Evolutionary conservation across 2,113 vertebrate genomes (phyloP).

Genomic region (Syngnathus typhle): DNA sequence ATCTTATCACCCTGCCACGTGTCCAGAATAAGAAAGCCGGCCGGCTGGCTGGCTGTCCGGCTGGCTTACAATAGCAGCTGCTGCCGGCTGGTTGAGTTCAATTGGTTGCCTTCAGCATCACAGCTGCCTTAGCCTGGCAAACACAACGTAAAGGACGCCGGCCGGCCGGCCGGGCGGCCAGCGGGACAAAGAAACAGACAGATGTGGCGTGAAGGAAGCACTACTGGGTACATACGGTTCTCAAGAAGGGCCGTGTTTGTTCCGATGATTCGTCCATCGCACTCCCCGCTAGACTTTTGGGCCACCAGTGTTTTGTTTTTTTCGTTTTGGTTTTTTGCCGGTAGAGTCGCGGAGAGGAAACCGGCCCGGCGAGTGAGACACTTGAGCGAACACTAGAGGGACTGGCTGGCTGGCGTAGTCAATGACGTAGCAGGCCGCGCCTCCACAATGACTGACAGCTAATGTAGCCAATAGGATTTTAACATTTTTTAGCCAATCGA

Average conservation of each 20-base stretch:
- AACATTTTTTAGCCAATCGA: slow-evolving; percentile 33
- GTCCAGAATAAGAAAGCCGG: slow-evolving; percentile 45
- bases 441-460: slow-evolving; percentile 34
- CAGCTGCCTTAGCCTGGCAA: slow-evolving; percentile 29
- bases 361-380: slow-evolving; percentile 32
- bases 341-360: not conserved
- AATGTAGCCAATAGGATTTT: slow-evolving; percentile 27
- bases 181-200: slow-evolving; percentile 30
- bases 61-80: slow-evolving; percentile 55
- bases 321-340: slow-evolving; percentile 3
- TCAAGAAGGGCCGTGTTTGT: slow-evolving; percentile 62
- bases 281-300: slow-evolving; percentile 8
- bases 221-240: slow-evolving; percentile 52
- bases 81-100: slow-evolving; percentile 8
- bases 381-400: slow-evolving; percentile 17
- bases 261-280: slow-evolving; percentile 57
- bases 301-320: not conserved
- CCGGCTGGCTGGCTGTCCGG: slow-evolving; percentile 11
- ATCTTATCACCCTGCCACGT: slow-evolving; percentile 35
- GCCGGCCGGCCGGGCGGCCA: too few relatives aligned
- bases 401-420: slow-evolving; percentile 1
- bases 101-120: slow-evolving; percentile 54
- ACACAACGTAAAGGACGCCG: slow-evolving; percentile 13
- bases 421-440: slow-evolving; percentile 29
- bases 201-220: not conserved